These are phyloP conservation scores for Harpagus bidentatus DNA, from an alignment of 2,113 vertebrate genomes.

Conservation along the genomic window DNA sequence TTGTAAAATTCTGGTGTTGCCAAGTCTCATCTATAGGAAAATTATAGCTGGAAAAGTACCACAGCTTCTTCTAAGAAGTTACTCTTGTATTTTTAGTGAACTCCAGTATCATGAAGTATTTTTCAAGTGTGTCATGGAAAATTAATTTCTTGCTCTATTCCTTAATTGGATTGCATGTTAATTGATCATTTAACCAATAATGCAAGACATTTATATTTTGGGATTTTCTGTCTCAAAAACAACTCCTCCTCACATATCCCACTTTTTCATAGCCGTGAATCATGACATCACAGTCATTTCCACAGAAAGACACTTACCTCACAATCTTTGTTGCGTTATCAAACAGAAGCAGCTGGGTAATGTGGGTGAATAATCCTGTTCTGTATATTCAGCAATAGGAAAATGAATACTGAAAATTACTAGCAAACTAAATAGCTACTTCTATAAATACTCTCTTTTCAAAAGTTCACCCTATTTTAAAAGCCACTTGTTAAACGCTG, in stretches of 20 bases:
- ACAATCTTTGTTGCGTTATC: constrained; percentile 14
- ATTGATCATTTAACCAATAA: background rate
- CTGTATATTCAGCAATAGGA: constrained; percentile 49
- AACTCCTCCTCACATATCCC: background rate
- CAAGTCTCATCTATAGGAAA: background rate
- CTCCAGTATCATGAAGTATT: background rate
- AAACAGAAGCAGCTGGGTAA: constrained; percentile 58
- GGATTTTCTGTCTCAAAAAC: constrained; percentile 1
- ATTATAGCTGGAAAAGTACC: background rate
- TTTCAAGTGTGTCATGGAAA: background rate
- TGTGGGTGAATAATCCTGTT: constrained; percentile 59
- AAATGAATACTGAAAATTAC: constrained; percentile 62
- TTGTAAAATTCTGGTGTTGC: background rate
- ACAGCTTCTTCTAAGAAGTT: background rate
- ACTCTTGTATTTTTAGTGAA: background rate
- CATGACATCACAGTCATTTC: constrained; percentile 35
- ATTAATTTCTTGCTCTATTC: background rate
- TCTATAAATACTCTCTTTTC: constrained; percentile 56
- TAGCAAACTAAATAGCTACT: constrained; percentile 59
- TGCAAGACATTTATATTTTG: background rate
- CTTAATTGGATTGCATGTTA: background rate
- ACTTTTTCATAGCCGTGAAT: background rate
- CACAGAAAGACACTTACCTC: constrained; percentile 24
- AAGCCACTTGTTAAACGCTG: constrained; percentile 48
- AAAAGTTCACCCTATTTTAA: constrained; percentile 59